Evolutionary conservation across 30 jellyfish, hydroid and myxozoan genomes (phyloP).

Genomic region (Turritopsis rubra): DNA sequence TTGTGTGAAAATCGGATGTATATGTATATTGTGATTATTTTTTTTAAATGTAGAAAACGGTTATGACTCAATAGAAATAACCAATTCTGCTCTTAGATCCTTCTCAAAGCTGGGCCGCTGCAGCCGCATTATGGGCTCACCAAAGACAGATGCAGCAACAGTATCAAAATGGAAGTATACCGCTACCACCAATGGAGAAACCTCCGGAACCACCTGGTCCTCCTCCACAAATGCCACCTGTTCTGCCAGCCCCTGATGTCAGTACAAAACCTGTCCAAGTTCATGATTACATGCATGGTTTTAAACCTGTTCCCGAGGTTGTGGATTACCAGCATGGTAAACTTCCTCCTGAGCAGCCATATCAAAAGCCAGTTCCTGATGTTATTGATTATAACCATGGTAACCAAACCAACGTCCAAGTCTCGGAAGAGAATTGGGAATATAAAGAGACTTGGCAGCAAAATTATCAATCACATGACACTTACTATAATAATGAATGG

Average conservation of each 20-base stretch:
- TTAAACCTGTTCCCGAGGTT: constrained; percentile 40
- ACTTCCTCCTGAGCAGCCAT: not conserved
- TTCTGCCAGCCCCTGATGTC: constrained; percentile 1
- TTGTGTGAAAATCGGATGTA: not conserved
- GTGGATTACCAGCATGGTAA: constrained; percentile 11
- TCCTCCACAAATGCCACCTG: constrained; percentile 36
- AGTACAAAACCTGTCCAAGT: not conserved
- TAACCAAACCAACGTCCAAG: not conserved
- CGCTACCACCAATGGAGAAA: constrained; percentile 18
- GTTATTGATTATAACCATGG: constrained; percentile 39
- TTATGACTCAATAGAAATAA: not conserved
- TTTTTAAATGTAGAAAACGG: not conserved
- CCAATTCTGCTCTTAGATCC: constrained; percentile 21
- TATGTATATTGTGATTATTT: not conserved
- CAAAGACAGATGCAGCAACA: constrained; percentile 79
- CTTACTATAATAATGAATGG: constrained; percentile 34
- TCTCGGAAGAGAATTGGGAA: constrained; percentile 27
- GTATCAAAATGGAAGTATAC: constrained; percentile 36
- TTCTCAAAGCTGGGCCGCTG: constrained; percentile 87
- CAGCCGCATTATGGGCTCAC: constrained; percentile 97
- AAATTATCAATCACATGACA: constrained; percentile 4
- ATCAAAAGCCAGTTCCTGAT: constrained; percentile 22
- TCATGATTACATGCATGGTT: constrained; percentile 23
- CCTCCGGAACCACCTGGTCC: constrained; percentile 59
- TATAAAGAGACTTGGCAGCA: constrained; percentile 35